These are phyloP conservation scores for Ceyx margarethae DNA, from an alignment of 2,113 vertebrate species.

Conservation along the genomic window DNA sequence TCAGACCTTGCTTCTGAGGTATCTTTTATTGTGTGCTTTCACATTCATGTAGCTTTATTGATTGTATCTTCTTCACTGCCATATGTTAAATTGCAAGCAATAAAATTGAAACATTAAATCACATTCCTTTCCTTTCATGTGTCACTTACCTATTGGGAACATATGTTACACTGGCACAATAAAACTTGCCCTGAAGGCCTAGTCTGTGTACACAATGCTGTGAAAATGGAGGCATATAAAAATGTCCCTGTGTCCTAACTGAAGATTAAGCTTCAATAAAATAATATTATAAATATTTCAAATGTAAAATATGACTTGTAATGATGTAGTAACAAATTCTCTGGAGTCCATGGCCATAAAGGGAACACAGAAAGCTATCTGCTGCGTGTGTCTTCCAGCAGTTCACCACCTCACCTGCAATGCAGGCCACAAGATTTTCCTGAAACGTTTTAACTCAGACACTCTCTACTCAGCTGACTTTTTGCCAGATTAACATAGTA, in stretches of 20 bases:
- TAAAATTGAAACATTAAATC: conserved; percentile 77
- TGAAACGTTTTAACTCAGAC: neutral
- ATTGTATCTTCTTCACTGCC: conserved; percentile 70
- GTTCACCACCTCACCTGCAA: neutral
- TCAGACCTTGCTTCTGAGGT: conserved; percentile 34
- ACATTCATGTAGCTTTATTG: conserved; percentile 59
- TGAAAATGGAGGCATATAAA: conserved; percentile 63
- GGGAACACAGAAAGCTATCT: neutral
- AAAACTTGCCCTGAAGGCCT: conserved; percentile 52
- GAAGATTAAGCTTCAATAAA: conserved; percentile 65
- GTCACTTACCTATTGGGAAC: conserved; percentile 75
- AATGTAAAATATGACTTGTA: conserved; percentile 51
- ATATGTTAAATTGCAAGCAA: conserved; percentile 69
- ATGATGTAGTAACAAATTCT: conserved; percentile 38
- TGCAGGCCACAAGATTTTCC: neutral
- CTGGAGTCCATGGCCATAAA: neutral
- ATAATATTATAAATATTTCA: conserved; percentile 62
- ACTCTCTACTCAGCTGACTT: neutral
- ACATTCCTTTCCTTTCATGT: conserved; percentile 72
- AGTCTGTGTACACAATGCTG: neutral
- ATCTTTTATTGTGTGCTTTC: conserved; percentile 54
- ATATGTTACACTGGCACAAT: conserved; percentile 67
- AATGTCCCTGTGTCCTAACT: conserved; percentile 41
- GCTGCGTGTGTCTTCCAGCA: neutral
- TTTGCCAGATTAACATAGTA: neutral